phyloP scores from a whole-genome alignment of 2,113 vertebrate genomes.

The Rhinoptilus africanus region DNA sequence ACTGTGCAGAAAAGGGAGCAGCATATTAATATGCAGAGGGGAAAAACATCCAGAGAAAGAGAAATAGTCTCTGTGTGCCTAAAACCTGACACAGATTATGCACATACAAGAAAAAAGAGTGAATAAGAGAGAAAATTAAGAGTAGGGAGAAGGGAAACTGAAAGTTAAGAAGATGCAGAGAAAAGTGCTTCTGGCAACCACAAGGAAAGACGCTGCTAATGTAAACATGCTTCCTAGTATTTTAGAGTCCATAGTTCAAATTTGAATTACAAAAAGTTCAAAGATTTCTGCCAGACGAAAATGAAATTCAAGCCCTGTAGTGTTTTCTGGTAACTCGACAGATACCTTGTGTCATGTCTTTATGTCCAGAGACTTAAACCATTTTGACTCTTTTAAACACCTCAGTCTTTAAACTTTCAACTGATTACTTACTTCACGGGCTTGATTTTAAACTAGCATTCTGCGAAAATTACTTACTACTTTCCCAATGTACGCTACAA shows the following conservation, averaged over 20 bases:
- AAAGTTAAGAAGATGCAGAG: not conserved
- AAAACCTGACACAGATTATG: not conserved
- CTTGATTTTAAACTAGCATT: not conserved
- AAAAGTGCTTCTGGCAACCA: not conserved
- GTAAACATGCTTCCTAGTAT: not conserved
- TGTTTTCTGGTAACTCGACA: not conserved
- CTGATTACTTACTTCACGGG: not conserved
- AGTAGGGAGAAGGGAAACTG: not conserved
- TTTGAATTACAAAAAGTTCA: not conserved
- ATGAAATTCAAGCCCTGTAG: not conserved
- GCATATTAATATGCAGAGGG: not conserved
- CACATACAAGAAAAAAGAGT: not conserved
- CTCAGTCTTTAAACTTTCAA: not conserved
- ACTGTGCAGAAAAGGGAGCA: not conserved
- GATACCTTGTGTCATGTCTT: not conserved
- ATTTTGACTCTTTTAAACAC: not conserved
- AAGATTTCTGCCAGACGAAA: not conserved
- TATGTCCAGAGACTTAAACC: not conserved
- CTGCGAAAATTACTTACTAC: not conserved
- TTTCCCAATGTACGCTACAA: not conserved
- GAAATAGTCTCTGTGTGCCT: not conserved
- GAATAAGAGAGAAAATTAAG: not conserved
- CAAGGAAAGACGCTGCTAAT: not conserved
- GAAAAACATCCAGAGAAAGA: not conserved
- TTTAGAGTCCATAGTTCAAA: not conserved